Conservation (phyloP, 2,888 invertebrate species). For the Harpagoxenus sublaevis region DNA sequence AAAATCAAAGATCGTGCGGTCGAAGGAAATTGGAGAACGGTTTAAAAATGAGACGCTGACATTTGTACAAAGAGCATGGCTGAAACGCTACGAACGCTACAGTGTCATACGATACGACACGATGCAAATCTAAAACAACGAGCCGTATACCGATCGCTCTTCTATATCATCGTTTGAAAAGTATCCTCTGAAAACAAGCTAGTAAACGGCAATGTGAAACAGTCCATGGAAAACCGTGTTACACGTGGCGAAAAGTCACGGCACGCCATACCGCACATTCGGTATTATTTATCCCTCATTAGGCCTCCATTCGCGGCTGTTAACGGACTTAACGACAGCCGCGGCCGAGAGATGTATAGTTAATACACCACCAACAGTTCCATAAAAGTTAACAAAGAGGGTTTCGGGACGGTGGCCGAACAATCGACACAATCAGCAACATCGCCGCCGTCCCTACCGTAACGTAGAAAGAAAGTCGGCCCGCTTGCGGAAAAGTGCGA, state of each 20-base stretch:
- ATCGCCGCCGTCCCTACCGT: constrained; percentile 34
- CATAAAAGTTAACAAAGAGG: constrained; percentile 60
- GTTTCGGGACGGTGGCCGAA: constrained; percentile 64
- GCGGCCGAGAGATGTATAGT: constrained; percentile 49
- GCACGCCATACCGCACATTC: neutral
- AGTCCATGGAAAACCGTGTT: neutral
- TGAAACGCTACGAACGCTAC: constrained; percentile 18
- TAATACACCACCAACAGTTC: constrained; percentile 58
- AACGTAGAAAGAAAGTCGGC: constrained; percentile 34
- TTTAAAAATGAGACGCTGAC: constrained; percentile 24
- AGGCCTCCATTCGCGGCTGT: constrained; percentile 5
- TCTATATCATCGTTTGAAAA: constrained; percentile 29
- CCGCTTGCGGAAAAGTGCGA: constrained; percentile 69
- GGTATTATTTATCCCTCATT: constrained; percentile 46
- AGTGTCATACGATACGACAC: constrained; percentile 10
- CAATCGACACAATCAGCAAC: constrained; percentile 75
- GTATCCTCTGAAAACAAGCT: neutral
- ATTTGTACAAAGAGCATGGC: constrained; percentile 12
- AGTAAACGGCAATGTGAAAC: neutral
- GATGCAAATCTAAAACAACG: constrained; percentile 35
- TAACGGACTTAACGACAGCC: constrained; percentile 23
- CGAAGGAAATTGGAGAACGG: constrained; percentile 24
- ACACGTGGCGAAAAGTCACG: constrained; percentile 23
- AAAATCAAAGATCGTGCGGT: neutral
- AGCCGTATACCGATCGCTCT: neutral